Evolutionary conservation across 2,888 invertebrate species (phyloP).

Genomic region (Cyclophora punctaria): DNA sequence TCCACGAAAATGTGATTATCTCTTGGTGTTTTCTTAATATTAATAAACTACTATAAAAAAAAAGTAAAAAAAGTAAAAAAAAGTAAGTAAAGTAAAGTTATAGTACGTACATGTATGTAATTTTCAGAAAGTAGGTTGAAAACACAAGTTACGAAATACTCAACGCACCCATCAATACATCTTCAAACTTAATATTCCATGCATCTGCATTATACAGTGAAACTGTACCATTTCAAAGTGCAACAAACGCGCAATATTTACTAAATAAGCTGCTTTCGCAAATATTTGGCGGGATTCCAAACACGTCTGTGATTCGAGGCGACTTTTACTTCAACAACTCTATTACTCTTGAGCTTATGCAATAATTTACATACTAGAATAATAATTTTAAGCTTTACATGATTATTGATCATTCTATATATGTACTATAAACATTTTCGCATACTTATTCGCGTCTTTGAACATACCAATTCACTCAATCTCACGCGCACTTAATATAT

Average conservation of each 20-base stretch:
- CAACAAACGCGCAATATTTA: constrained; percentile 44
- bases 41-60: no score
- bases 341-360: neutral
- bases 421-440: no score
- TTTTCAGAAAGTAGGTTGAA: neutral
- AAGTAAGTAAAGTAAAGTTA: no score
- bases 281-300: constrained; percentile 34
- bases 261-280: constrained; percentile 58
- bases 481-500: no score
- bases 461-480: no score
- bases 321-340: constrained; percentile 38
- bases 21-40: neutral
- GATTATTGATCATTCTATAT: no score
- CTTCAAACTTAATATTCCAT: constrained; percentile 43
- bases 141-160: no score
- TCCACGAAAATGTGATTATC: neutral
- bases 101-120: neutral
- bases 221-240: constrained; percentile 62
- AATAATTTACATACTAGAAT: no score
- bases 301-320: constrained; percentile 39
- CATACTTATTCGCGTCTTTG: no score
- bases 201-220: constrained; percentile 48
- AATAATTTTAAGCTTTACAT: no score
- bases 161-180: neutral
- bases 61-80: no score